phyloP scores from a whole-genome alignment of 2,888 invertebrate genomes.

The Pollenia amentaria region DNA sequence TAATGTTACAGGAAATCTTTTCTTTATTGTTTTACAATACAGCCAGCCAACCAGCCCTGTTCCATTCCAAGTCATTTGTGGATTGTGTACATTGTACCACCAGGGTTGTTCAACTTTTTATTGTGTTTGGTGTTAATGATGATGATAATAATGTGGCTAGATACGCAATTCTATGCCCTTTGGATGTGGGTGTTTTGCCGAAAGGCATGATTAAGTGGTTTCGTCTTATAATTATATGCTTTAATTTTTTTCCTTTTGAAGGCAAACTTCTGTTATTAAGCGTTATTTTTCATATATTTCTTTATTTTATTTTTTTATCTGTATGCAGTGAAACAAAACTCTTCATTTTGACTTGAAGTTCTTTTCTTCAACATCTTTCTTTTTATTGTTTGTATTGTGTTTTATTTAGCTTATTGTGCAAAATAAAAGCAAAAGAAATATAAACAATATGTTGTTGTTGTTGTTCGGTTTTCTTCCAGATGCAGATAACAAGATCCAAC shows the following conservation, averaged over 20 bases:
- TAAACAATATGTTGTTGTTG: constrained; percentile 33
- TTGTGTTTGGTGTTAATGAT: constrained; percentile 69
- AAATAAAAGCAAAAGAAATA: constrained; percentile 33
- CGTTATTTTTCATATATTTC: not conserved
- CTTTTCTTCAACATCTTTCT: constrained; percentile 9
- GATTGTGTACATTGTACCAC: constrained; percentile 44
- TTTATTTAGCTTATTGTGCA: constrained; percentile 65
- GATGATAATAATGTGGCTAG: constrained; percentile 69
- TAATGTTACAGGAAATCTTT: constrained; percentile 61
- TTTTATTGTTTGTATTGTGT: constrained; percentile 60
- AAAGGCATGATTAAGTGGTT: constrained; percentile 73
- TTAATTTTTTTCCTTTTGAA: constrained; percentile 54
- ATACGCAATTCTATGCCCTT: constrained; percentile 68
- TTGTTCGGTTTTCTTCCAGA: constrained; percentile 50
- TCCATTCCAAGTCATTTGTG: not conserved
- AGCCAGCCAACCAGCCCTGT: not conserved
- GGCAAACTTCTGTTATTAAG: constrained; percentile 56
- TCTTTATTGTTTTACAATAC: not conserved
- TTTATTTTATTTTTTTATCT: constrained; percentile 49
- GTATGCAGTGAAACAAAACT: constrained; percentile 1
- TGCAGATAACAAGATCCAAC: constrained; percentile 68
- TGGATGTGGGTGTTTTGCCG: constrained; percentile 69
- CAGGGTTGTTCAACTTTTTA: constrained; percentile 72
- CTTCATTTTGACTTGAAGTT: constrained; percentile 47
- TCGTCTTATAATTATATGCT: constrained; percentile 65